A percentile compares a stretch with the other conserved stretches of the same genome.
These are phyloP conservation scores for Nemapogon koenigi DNA, from an alignment of 2,888 invertebrate genomes.

Conservation along the genomic window DNA sequence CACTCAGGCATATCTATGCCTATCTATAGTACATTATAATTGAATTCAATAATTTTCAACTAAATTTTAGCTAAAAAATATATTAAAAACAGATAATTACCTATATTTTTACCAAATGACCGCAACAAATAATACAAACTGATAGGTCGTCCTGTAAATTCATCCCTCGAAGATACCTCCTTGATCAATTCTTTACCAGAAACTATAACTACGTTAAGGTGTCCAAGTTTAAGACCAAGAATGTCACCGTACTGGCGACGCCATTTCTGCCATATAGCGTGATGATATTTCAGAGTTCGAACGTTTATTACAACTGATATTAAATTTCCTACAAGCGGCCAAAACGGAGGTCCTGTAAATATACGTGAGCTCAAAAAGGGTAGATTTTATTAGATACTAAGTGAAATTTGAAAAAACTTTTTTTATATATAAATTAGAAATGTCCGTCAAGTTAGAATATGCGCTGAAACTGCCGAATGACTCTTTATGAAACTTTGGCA, in stretches of 20 bases:
- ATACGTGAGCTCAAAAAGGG: slow-evolving; percentile 47
- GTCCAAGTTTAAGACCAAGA: slow-evolving; percentile 70
- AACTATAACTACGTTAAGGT: slow-evolving; percentile 66
- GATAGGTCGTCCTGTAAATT: slow-evolving; percentile 75
- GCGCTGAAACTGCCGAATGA: too few relatives aligned
- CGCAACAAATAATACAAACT: slow-evolving; percentile 74
- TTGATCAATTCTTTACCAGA: slow-evolving; percentile 68
- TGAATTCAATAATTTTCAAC: too few relatives aligned
- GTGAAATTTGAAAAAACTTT: too few relatives aligned
- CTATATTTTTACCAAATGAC: slow-evolving; percentile 69
- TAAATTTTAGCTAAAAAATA: too few relatives aligned
- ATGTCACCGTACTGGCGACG: slow-evolving; percentile 67
- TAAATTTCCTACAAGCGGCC: slow-evolving; percentile 46
- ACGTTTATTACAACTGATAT: slow-evolving; percentile 33
- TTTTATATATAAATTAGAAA: too few relatives aligned
- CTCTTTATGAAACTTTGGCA: too few relatives aligned
- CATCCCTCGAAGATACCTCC: slow-evolving; percentile 68
- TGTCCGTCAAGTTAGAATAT: too few relatives aligned
- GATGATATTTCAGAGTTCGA: slow-evolving; percentile 40
- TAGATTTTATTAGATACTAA: slow-evolving; percentile 30
- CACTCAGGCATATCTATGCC: too few relatives aligned
- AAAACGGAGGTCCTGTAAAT: slow-evolving; percentile 35
- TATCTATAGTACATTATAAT: too few relatives aligned
- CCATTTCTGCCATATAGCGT: slow-evolving; percentile 68
- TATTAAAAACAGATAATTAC: slow-evolving; percentile 37